Conservation (phyloP, 2,113 vertebrate species). For the Ahaetulla prasina region DNA sequence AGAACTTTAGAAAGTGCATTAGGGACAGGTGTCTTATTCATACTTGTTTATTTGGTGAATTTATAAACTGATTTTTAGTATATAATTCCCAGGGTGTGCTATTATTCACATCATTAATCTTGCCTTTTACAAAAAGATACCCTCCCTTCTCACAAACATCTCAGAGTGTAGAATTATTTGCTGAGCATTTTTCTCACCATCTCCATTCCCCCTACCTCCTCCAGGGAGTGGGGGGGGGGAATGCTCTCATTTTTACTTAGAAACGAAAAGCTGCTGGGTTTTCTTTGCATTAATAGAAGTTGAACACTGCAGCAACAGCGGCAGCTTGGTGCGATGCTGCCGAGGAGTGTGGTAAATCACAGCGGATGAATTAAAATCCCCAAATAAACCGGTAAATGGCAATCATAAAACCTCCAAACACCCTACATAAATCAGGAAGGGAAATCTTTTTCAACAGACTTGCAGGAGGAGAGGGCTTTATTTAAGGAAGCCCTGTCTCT, state of each 20-base stretch:
- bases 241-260: neutral
- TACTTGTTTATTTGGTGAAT: neutral
- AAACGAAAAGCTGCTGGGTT: neutral
- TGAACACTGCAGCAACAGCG: neutral
- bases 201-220: too few relatives aligned
- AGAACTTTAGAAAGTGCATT: neutral
- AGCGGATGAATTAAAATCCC: conserved; percentile 25
- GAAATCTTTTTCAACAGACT: neutral
- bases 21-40: neutral
- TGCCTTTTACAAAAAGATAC: neutral
- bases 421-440: neutral
- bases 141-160: neutral
- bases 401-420: neutral
- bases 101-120: neutral
- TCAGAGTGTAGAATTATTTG: neutral
- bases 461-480: neutral
- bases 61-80: neutral
- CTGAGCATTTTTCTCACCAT: neutral
- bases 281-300: neutral
- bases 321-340: neutral
- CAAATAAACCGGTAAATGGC: conserved; percentile 19
- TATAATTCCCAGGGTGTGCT: neutral
- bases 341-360: conserved; percentile 1
- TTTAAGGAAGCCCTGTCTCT: neutral
- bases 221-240: accelerated